Evolutionary conservation across 2,797 vertebrate genomes (phyloP).

Genomic region (Acanthornis magna): DNA sequence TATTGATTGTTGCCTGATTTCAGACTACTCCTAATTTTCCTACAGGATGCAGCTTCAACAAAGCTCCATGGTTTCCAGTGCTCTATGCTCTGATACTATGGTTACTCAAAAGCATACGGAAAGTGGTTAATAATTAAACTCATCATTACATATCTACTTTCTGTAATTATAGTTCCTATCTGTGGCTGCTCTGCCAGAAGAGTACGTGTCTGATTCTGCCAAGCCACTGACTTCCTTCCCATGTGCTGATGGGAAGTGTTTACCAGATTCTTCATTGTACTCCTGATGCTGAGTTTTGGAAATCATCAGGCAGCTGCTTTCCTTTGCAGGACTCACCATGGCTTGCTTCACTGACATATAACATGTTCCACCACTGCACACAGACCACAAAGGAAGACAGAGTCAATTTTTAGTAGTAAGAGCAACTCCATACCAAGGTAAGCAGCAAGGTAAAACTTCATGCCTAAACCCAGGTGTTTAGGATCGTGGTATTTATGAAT

Average conservation of each 20-base stretch:
- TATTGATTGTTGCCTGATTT: not conserved
- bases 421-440: not conserved
- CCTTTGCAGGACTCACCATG: not conserved
- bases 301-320: conserved; percentile 1
- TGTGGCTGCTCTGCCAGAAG: not conserved
- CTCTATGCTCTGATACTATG: not conserved
- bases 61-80: not conserved
- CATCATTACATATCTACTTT: not conserved
- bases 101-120: not conserved
- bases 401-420: not conserved
- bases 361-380: not conserved
- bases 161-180: not conserved
- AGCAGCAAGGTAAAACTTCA: not conserved
- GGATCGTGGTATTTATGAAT: not conserved
- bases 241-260: conserved; percentile 9
- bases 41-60: not conserved
- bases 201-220: not conserved
- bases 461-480: not conserved
- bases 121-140: conserved; percentile 32
- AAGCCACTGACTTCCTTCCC: conserved; percentile 4
- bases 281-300: conserved; percentile 12
- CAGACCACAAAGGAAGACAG: not conserved
- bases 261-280: not conserved
- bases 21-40: not conserved
- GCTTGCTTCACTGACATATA: not conserved